A percentile compares a stretch with the other conserved stretches of the same genome.
Conservation (phyloP, 2,888 invertebrate genomes). For the Hymenopus coronatus region DNA sequence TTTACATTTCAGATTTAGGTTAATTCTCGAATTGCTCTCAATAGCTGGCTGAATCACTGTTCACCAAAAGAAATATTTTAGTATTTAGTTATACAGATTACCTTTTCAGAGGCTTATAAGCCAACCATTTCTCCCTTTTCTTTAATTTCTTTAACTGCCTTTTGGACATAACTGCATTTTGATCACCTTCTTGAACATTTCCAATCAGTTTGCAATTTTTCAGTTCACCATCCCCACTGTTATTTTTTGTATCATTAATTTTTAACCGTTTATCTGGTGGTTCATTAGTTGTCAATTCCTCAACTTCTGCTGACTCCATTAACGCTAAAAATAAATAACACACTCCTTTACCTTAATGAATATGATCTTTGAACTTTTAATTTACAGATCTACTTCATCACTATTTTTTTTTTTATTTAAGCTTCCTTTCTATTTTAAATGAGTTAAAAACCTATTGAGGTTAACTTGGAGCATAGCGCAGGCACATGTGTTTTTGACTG, state of each 20-base stretch:
- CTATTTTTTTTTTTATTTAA: too few relatives aligned
- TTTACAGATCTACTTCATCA: too few relatives aligned
- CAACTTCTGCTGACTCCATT: neutral
- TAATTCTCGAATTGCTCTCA: too few relatives aligned
- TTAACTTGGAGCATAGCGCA: too few relatives aligned
- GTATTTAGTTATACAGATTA: slow-evolving; percentile 32
- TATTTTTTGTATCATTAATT: neutral
- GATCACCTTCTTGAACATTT: neutral
- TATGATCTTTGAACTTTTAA: too few relatives aligned
- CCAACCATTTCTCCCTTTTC: slow-evolving; percentile 71
- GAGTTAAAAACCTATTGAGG: too few relatives aligned
- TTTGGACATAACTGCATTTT: slow-evolving; percentile 48
- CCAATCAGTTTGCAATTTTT: neutral
- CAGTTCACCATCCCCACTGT: neutral
- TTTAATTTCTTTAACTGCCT: slow-evolving; percentile 65
- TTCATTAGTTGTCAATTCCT: neutral
- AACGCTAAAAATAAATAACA: neutral
- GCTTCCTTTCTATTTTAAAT: too few relatives aligned
- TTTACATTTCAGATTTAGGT: too few relatives aligned
- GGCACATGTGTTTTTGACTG: too few relatives aligned
- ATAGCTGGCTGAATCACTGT: neutral
- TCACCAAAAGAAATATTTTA: neutral
- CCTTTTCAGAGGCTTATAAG: slow-evolving; percentile 67
- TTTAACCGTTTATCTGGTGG: slow-evolving; percentile 3
- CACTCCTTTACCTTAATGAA: too few relatives aligned